phyloP scores from a whole-genome alignment of 1,140 invertebrate genomes.

The Tetramorium parvispinum region DNA sequence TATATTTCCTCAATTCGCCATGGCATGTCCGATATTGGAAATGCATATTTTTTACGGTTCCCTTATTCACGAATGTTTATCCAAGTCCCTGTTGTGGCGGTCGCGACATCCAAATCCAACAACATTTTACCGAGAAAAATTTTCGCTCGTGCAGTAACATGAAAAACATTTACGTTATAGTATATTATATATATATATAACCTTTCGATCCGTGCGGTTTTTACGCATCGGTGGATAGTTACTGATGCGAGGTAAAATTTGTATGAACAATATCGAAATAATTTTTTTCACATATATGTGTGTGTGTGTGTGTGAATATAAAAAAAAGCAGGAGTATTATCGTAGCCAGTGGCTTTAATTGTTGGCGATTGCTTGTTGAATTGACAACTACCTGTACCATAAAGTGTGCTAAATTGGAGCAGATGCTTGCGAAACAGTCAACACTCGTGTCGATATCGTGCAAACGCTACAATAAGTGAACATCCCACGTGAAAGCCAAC shows the following conservation, averaged over 20 bases:
- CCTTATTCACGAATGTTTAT: not conserved
- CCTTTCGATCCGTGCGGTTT: not conserved
- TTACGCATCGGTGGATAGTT: not conserved
- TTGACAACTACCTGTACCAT: not conserved
- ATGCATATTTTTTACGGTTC: constrained; percentile 28
- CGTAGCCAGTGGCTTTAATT: not conserved
- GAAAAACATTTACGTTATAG: not conserved
- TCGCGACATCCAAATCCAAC: constrained; percentile 8
- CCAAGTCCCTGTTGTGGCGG: not conserved
- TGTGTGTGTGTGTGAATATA: too few relatives aligned
- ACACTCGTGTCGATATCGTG: not conserved
- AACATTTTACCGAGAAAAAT: constrained; percentile 21
- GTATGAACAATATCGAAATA: constrained; percentile 8
- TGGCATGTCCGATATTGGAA: not conserved
- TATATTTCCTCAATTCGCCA: not conserved
- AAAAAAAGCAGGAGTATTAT: not conserved
- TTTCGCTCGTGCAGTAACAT: not conserved
- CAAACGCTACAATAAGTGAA: not conserved
- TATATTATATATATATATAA: not conserved
- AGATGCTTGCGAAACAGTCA: not conserved
- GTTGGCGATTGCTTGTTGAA: not conserved
- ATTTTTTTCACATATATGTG: not conserved
- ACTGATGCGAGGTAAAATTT: not conserved
- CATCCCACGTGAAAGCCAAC: not conserved
- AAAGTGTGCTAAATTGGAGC: not conserved